Base-by-base conservation (phyloP, 2,113 vertebrate genomes). In the Colistium nudipinnis region DNA sequence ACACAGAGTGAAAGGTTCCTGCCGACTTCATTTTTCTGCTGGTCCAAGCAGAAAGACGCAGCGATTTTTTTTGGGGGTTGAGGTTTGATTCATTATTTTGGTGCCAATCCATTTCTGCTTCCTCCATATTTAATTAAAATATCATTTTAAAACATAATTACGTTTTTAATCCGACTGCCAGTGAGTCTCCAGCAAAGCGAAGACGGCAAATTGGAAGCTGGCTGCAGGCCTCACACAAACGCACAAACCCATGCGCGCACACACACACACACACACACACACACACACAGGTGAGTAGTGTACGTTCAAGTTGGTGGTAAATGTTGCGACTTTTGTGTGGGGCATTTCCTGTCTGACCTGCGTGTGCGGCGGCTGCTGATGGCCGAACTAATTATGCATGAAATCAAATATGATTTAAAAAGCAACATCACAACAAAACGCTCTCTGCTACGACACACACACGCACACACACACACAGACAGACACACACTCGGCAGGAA, bases 61-160 rank as follows among this genome's bases (percentile, higher is more conserved):
- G 89, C 93, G 93, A 89, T 49, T 11, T 17, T 5, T 43, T 80
- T 86, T 74, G 36, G 61, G 76, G 82, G 83, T 62, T 94, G 90
- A 95, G 95, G 95, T 95, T 95, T 98, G 94, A 96, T 96, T 95
- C 95, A 96, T 96, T 97, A 95, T 96, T 97, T 97, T 93, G 95
- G 94, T 96, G 94, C 93, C 95, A 95, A 96, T 95, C 94, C 94
- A 96, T 96, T 97, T 95, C 94, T 95, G 95, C 94, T 94, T 96
- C 95, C 93, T 95, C 95, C 93, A 95, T 97, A 95, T 96, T 96
- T 96, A 97, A 98, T 98, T 98, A 96, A 96, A 97, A 96, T 96
- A 95, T 98, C 92, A 95, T 97, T 97, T 97, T 94, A 95, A 96
- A 93, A 95, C 93, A 94, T 97, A 96, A 97, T 97, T 96, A 98